Evolutionary conservation across 2,113 vertebrate species (phyloP).

Genomic region (Rafetus swinhoei): DNA sequence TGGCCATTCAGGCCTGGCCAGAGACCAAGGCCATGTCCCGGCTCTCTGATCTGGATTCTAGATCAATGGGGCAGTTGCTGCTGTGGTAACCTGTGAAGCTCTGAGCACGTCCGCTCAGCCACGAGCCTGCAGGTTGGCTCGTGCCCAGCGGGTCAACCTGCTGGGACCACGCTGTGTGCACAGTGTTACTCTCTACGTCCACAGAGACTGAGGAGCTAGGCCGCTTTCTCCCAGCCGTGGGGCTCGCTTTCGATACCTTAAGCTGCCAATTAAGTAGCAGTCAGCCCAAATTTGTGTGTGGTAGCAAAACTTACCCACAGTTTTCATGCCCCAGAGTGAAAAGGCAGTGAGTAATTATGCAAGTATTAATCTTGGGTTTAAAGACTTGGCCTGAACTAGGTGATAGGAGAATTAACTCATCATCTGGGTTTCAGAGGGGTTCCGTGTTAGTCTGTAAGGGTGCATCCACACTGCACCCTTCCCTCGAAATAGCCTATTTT

Average conservation of each 20-base stretch:
- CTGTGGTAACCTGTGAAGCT: constrained; percentile 1
- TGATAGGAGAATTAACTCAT: background rate
- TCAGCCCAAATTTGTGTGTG: accelerated
- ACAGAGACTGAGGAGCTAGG: background rate
- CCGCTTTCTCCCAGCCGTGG: accelerated
- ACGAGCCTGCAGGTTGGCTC: background rate
- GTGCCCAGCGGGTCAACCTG: background rate
- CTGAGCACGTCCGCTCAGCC: constrained; percentile 71
- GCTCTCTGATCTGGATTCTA: constrained; percentile 57
- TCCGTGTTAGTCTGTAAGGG: no score
- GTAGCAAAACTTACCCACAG: background rate
- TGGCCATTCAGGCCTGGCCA: no score
- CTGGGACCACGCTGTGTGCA: constrained; percentile 12
- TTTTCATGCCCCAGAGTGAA: background rate
- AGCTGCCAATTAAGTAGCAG: background rate
- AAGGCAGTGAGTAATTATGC: background rate
- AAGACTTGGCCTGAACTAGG: background rate
- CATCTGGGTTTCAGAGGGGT: background rate
- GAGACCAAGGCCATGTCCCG: no score
- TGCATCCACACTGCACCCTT: no score
- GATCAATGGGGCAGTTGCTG: constrained; percentile 63
- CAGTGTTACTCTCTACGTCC: background rate
- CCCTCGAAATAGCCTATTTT: no score
- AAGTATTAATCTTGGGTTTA: background rate
- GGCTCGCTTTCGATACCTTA: accelerated